Conservation (phyloP, 2,113 vertebrate genomes). For the Okapia johnstoni region DNA sequence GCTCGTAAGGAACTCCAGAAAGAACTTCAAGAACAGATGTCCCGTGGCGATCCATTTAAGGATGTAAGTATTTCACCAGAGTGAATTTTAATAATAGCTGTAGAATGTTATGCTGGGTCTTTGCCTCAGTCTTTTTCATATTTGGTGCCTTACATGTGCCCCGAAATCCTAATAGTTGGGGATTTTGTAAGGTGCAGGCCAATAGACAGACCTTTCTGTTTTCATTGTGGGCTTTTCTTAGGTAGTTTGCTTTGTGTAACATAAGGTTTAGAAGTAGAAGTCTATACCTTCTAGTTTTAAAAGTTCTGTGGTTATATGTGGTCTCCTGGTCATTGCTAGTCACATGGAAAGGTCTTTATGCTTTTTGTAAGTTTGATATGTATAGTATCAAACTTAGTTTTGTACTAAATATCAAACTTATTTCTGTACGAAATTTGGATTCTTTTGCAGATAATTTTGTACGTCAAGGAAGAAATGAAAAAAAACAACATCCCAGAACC, state of each 20-base stretch:
- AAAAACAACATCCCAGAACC: conserved; percentile 96
- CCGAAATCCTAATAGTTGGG: background rate
- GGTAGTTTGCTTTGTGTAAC: background rate
- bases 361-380: background rate
- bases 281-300: background rate
- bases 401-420: background rate
- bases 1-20: conserved; percentile 98
- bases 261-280: background rate
- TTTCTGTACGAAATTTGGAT: background rate
- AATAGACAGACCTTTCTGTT: background rate
- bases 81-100: background rate
- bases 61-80: conserved; percentile 81
- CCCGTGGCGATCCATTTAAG: conserved; percentile 92
- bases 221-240: background rate
- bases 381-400: background rate
- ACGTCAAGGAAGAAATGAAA: conserved; percentile 97
- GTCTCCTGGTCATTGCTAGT: background rate
- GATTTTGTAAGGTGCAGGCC: background rate
- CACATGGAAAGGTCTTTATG: background rate
- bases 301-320: background rate
- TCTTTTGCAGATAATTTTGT: conserved; percentile 89
- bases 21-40: conserved; percentile 97
- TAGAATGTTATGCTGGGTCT: background rate
- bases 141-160: background rate
- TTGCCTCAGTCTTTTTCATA: background rate